Base-by-base conservation (phyloP, 2,113 vertebrate species). In the Hoplias malabaricus region DNA sequence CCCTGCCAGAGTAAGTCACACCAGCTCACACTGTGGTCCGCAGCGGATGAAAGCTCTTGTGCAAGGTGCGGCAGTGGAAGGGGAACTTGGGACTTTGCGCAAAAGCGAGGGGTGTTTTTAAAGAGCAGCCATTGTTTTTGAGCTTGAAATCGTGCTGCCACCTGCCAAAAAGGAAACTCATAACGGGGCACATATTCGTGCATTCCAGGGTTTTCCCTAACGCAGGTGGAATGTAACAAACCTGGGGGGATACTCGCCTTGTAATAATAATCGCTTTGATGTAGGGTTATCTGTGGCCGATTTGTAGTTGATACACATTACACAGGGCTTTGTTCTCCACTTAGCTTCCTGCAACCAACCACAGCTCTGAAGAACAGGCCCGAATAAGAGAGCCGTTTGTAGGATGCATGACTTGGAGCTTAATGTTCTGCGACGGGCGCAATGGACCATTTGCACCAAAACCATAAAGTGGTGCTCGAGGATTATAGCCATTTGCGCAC, bases 1-100 rank as follows among this genome's bases (percentile, higher is more conserved):
- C 89, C 86, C 91, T 0, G 87, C 89, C 73, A 92, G 90, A 92
- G 93, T 94, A 92, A 94, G 93, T 92, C 63, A 31, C 43, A 70
- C 62, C 38, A 54, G 43, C 33, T 48, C 46, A 14, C n/a, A n/a
- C n/a, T n/a, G n/a, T n/a, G 43, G 14, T 4, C 16, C 16, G 43
- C 43, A 19, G 5, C 14, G n/a, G 43, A 14, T 19, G n/a, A 48
- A 48, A 16, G 57, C 29, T 6, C 31, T 16, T 31, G 25, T 57
- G 54, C 27, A 31, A 31, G 7, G 27, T 61, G 57, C 31, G 19
- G 16, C 57, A 19, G 5, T 61, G 13, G 23, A 21, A 34, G n/a
- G 38, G n/a, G 2, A 14, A 25, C n/a, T n/a, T 12, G 43, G 43
- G 5, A 2, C 1, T 14, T 36, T 50, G 4, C 31, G 31, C 48